A percentile compares a stretch with the other conserved stretches of the same genome.
Evolutionary conservation across 2,888 invertebrate species (phyloP).

Genomic region (Thereva unica): DNA sequence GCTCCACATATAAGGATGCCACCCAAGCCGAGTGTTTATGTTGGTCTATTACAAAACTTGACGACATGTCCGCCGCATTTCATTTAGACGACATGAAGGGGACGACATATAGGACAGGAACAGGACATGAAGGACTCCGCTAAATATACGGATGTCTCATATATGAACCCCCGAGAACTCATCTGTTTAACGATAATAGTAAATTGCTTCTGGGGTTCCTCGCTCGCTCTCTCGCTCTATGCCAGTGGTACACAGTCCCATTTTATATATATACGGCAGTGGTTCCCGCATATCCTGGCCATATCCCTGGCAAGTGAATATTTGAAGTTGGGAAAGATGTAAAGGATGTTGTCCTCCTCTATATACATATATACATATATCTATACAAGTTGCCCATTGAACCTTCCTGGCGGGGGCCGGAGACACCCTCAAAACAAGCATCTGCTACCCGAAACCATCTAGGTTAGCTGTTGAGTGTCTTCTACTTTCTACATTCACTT

Average conservation of each 20-base stretch:
- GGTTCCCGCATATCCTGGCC: conserved; percentile 7
- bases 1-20: conserved; percentile 21
- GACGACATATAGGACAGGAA: conserved; percentile 31
- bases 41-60: conserved; percentile 42
- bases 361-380: not conserved
- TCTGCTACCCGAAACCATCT: conserved; percentile 16
- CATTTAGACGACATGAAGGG: conserved; percentile 41
- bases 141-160: conserved; percentile 33
- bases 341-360: conserved; percentile 5
- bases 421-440: conserved; percentile 14
- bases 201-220: conserved; percentile 38
- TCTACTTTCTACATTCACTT: conserved; percentile 26
- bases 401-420: not conserved
- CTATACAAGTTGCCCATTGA: not conserved
- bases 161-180: conserved; percentile 36
- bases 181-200: conserved; percentile 39
- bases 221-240: too few species aligned
- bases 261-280: not conserved
- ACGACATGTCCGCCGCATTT: conserved; percentile 43
- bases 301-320: conserved; percentile 30
- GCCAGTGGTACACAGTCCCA: conserved; percentile 12
- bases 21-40: conserved; percentile 34
- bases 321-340: conserved; percentile 26
- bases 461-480: conserved; percentile 11
- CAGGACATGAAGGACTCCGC: conserved; percentile 38